These are phyloP conservation scores for Tricholauxania praeusta DNA, from an alignment of 2,888 invertebrate species.

Conservation along the genomic window DNA sequence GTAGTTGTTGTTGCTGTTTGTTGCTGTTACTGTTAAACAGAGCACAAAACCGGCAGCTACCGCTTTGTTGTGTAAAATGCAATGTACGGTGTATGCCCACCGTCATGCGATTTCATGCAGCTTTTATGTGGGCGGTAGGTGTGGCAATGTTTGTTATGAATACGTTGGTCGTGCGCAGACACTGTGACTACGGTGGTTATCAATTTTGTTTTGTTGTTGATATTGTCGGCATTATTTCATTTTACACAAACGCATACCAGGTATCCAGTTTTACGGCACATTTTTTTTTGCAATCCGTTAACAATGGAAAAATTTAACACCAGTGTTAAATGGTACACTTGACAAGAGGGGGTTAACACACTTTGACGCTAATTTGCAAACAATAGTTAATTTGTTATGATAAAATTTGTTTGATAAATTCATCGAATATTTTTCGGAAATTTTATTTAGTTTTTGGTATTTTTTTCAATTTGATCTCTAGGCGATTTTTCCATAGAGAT, in stretches of 20 bases:
- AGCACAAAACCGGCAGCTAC: neutral
- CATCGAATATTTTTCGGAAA: too few species aligned
- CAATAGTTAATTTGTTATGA: too few species aligned
- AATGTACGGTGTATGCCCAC: neutral
- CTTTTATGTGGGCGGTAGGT: slow-evolving; percentile 1
- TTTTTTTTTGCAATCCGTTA: neutral
- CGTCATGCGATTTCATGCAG: neutral
- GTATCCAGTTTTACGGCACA: neutral
- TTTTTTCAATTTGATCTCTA: too few species aligned
- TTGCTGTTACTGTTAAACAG: neutral
- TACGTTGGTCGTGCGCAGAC: neutral
- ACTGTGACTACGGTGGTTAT: neutral
- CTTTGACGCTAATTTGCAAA: too few species aligned
- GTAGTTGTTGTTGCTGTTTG: neutral
- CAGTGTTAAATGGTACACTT: neutral
- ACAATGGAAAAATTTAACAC: neutral
- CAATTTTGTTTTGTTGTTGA: neutral
- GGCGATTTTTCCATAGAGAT: too few species aligned
- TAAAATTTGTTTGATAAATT: too few species aligned
- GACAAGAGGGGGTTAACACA: too few species aligned
- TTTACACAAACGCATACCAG: too few species aligned
- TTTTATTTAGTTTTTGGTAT: too few species aligned
- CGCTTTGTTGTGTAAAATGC: neutral
- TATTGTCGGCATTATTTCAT: too few species aligned
- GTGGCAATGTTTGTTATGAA: slow-evolving; percentile 1